Conservation (phyloP, 2,113 vertebrate species). For the Agapornis roseicollis region DNA sequence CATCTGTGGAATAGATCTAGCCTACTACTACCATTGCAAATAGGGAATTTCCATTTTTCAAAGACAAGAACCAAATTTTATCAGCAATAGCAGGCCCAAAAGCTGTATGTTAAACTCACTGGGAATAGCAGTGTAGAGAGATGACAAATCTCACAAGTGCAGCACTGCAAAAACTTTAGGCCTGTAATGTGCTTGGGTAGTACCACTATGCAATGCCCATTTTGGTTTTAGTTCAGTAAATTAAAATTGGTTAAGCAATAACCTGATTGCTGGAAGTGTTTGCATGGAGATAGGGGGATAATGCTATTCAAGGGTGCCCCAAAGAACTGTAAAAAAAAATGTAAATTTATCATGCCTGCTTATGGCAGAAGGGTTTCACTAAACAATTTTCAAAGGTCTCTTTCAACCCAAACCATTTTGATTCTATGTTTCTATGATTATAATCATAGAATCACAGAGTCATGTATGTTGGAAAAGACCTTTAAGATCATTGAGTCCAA, state of each 20-base stretch:
- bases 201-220: background rate
- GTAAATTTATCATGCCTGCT: background rate
- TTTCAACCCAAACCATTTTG: background rate
- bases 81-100: background rate
- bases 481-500: fast-evolving
- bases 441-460: background rate
- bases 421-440: background rate
- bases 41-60: background rate
- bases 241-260: background rate
- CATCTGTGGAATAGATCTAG: background rate
- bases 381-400: background rate
- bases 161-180: background rate
- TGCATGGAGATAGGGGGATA: background rate
- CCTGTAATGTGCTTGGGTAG: background rate
- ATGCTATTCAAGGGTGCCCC: background rate
- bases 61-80: background rate
- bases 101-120: background rate
- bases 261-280: background rate
- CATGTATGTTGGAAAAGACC: background rate
- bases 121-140: background rate
- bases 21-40: background rate
- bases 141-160: background rate
- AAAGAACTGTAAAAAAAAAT: background rate
- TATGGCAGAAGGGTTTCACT: background rate
- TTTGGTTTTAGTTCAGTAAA: background rate